These are phyloP conservation scores for Parnassius apollo DNA, from an alignment of 2,888 invertebrate species.

Conservation along the genomic window DNA sequence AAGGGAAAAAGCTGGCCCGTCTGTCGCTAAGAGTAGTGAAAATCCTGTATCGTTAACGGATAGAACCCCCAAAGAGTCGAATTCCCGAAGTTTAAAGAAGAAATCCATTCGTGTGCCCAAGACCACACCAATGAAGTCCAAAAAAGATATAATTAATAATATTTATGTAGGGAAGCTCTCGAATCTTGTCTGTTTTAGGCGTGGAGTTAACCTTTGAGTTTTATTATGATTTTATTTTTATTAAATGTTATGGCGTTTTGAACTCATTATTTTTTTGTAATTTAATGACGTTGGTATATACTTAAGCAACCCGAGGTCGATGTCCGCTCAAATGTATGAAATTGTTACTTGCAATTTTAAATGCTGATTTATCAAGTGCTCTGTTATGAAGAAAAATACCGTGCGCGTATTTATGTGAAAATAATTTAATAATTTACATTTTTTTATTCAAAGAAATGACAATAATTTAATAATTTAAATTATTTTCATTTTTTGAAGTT, in stretches of 20 bases:
- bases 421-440: too few species aligned
- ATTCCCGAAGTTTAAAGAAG: background rate
- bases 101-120: background rate
- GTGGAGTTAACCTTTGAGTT: background rate
- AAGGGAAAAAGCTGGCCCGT: background rate
- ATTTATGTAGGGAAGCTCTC: slow-evolving; percentile 12
- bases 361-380: too few species aligned
- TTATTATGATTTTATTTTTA: background rate
- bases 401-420: too few species aligned
- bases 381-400: too few species aligned
- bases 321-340: too few species aligned
- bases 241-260: background rate
- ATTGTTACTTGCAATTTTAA: too few species aligned
- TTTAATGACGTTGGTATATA: background rate
- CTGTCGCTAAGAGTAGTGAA: background rate
- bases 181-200: slow-evolving; percentile 2
- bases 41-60: background rate
- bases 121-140: background rate
- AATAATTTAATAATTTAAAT: too few species aligned
- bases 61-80: background rate
- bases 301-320: too few species aligned
- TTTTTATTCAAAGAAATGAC: too few species aligned
- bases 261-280: background rate
- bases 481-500: too few species aligned
- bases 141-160: background rate